Base-by-base conservation (phyloP, 2,113 vertebrate species). In the Callipepla squamata region DNA sequence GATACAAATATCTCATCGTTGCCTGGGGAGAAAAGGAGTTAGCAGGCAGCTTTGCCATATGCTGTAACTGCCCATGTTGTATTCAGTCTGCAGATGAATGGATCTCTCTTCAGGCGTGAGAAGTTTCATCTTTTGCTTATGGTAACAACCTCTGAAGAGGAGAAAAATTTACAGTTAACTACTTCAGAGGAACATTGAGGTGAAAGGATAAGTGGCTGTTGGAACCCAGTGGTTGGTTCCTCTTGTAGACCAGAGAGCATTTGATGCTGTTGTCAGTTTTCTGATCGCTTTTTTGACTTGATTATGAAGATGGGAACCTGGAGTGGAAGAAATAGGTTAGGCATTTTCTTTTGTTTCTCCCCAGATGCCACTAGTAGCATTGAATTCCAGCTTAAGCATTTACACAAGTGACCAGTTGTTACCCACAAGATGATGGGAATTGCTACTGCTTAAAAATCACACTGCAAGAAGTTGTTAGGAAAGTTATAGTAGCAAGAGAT, bases 1-100 rank as follows among this genome's bases (percentile, higher is more conserved):
- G 91, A 89, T 96, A 93, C 78, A 95, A 93, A 83, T 93, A 92
- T 89, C 87, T 93, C 81, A 66, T 92, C 8, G 1, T 63, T 47
- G 81, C 87, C 81, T 92, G 78, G 26, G 47, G 55, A 66, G 70
- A 63, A 38, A 23, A 82, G 50, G 70, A 85, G 70, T 44, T 62
- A 62, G 73, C 91, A 70, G 68, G 25, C 1, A 0, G 81, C 67
- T 89, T 69, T 25, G 22, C 94, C 55, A 40, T 91, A 87, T 89
- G 87, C 63, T 87, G 63, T 32, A 57, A 36, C 75, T 93, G 79
- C 59, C 81, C 28, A 0, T 44, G 50, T 45, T 74, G 63, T 73
- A 13, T 87, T 76, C 79, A 34, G 40, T 72, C 65, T 86, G 70
- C 0, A 0, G 47, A 61, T 89, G 45, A 96, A 63, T 50, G 48